Percentiles rank a stretch among this genome's conserved stretches.
phyloP scores from a whole-genome alignment of 2,888 invertebrate genomes.

The Achlya flavicornis region DNA sequence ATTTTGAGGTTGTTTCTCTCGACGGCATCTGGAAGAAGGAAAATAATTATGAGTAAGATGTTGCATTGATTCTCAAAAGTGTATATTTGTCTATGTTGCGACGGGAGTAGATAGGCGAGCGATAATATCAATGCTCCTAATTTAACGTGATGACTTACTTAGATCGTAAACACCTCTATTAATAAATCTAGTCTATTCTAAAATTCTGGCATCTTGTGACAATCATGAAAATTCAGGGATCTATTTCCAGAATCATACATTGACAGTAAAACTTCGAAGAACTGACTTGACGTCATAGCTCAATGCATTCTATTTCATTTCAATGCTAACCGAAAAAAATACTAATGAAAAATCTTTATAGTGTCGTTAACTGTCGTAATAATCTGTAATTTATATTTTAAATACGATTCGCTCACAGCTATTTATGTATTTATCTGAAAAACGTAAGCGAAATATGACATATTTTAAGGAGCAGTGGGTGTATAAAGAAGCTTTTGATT shows the following conservation, averaged over 20 bases:
- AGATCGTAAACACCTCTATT: constrained; percentile 1
- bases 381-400: constrained; percentile 60
- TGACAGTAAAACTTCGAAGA: constrained; percentile 40
- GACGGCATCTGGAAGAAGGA: constrained; percentile 66
- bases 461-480: constrained; percentile 24
- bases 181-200: constrained; percentile 8
- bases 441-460: constrained; percentile 46
- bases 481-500: constrained; percentile 34
- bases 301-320: constrained; percentile 41
- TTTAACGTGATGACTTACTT: not conserved
- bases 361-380: constrained; percentile 55
- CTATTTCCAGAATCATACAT: constrained; percentile 39
- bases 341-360: constrained; percentile 40
- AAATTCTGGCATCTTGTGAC: constrained; percentile 23
- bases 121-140: not conserved
- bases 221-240: constrained; percentile 33
- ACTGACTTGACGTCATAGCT: constrained; percentile 49
- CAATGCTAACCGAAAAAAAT: constrained; percentile 39
- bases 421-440: constrained; percentile 41
- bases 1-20: constrained; percentile 50
- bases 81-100: not conserved
- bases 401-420: constrained; percentile 37
- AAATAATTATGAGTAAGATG: not conserved
- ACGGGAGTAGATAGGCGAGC: not conserved
- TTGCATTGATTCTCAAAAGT: not conserved